phyloP scores from a whole-genome alignment of 2,113 vertebrate genomes.

The Collichthys lucidus region DNA sequence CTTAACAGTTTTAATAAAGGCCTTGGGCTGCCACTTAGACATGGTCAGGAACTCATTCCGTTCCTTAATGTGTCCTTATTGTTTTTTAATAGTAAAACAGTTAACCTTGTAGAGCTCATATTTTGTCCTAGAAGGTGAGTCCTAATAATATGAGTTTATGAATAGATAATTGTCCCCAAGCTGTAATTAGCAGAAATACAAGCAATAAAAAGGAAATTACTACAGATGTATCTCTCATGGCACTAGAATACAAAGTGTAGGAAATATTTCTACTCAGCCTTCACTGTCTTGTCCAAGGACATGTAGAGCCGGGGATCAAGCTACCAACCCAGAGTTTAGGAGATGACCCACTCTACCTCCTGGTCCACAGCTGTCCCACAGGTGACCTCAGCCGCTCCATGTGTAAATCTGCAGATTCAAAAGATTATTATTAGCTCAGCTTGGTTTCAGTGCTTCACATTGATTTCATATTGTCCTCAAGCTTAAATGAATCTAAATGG shows the following conservation, averaged over 20 bases:
- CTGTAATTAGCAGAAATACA: not conserved
- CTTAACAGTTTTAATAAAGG: no score
- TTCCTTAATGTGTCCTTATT: no score
- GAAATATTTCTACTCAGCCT: no score
- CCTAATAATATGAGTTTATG: not conserved
- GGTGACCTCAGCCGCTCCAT: no score
- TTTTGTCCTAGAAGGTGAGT: not conserved
- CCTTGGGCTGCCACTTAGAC: no score
- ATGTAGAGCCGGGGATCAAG: not conserved
- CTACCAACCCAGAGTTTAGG: not conserved
- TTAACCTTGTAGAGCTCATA: not conserved
- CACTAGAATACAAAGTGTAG: no score
- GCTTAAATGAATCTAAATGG: not conserved
- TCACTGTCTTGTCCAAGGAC: no score
- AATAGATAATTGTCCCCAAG: not conserved
- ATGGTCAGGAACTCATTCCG: no score
- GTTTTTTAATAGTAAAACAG: no score
- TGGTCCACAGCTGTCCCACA: not conserved
- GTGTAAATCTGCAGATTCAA: not conserved
- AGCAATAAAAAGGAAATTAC: no score
- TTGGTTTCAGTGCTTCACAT: not conserved
- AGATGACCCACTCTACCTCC: not conserved
- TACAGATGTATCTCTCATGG: no score
- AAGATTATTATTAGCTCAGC: no score
- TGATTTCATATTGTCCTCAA: not conserved